phyloP scores from a whole-genome alignment of 2,888 invertebrate species.

The Linnaemya tessellans region DNA sequence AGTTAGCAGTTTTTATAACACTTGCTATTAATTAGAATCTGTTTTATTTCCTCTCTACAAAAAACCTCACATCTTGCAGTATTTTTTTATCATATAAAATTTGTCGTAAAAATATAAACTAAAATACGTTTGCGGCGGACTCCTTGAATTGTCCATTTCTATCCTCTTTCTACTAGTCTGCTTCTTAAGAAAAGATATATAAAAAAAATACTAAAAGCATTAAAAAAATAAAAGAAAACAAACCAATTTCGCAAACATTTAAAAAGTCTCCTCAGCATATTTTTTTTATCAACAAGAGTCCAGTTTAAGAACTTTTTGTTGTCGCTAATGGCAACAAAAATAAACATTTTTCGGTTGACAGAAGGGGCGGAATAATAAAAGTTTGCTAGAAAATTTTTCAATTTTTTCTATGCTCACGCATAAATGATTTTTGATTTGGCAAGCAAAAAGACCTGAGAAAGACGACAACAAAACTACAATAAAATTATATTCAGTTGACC shows the following conservation, averaged over 20 bases:
- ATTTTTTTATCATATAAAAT: too few species aligned
- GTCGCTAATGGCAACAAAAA: background rate
- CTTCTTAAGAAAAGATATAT: background rate
- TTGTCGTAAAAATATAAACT: too few species aligned
- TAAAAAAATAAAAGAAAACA: slow-evolving; percentile 15
- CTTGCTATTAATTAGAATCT: too few species aligned
- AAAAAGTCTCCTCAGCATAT: background rate
- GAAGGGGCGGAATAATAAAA: background rate
- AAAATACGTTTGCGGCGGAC: too few species aligned
- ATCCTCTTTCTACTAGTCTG: too few species aligned
- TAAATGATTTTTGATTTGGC: slow-evolving; percentile 49
- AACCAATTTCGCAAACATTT: background rate
- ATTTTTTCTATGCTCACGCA: slow-evolving; percentile 40
- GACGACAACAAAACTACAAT: slow-evolving; percentile 4
- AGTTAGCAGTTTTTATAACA: too few species aligned
- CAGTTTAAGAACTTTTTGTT: slow-evolving; percentile 11
- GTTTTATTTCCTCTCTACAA: too few species aligned
- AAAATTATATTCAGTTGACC: slow-evolving; percentile 47
- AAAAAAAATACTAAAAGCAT: background rate
- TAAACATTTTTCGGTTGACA: background rate
- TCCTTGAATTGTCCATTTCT: too few species aligned
- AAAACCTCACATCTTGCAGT: too few species aligned
- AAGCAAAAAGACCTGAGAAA: background rate
- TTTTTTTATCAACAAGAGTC: background rate
- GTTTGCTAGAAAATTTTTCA: background rate